Base-by-base conservation (phyloP, 1,140 invertebrate species). In the Lysiphlebus fabarum region DNA sequence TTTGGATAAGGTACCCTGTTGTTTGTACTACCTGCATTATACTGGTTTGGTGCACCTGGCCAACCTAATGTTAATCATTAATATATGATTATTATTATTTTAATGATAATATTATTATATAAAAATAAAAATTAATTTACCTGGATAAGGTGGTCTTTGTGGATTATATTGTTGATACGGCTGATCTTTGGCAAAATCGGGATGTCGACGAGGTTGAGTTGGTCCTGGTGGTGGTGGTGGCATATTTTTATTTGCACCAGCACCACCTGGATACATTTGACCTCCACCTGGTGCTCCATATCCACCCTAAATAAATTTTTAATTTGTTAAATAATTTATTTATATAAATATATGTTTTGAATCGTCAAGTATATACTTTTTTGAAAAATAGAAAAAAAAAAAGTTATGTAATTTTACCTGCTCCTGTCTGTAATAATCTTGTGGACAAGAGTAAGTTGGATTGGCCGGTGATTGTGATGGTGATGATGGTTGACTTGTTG, bases 131-230 rank as follows among this genome's bases (percentile, higher is more conserved):
- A 37, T 56, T 33, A 57, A 33, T 55, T 43, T n/a, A n/a, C n/a
- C 76, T 68, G 75, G 69, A 70, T 79, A 80, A 45, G 73, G 79
- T 55, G 84, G 81, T 66, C 85, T 76, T 69, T 82, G 84, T 63
- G 85, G 83, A 71, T 81, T 81, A 71, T 84, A 85, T 33, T 81
- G 80, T 61, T 83, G 81, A 76, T 85, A 87, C 63, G 84, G 85
- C 65, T 86, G 84, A 71, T 92, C 90, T 82, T 90, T 90, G 66
- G 88, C 85, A 82, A 93, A 93, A 78, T 92, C 90, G 45, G 90
- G 91, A 81, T 92, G 91, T 67, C 91, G 80, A 53, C 90, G 83
- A 33, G 90, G 89, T 69, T 89, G 87, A 53, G 82, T 82, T 36
- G 82, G 79, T 48, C 85, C 85, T 44, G 85, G 84, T 33, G 82